Base-by-base conservation (phyloP, 1,140 invertebrate species). In the Saxidomus purpurata region DNA sequence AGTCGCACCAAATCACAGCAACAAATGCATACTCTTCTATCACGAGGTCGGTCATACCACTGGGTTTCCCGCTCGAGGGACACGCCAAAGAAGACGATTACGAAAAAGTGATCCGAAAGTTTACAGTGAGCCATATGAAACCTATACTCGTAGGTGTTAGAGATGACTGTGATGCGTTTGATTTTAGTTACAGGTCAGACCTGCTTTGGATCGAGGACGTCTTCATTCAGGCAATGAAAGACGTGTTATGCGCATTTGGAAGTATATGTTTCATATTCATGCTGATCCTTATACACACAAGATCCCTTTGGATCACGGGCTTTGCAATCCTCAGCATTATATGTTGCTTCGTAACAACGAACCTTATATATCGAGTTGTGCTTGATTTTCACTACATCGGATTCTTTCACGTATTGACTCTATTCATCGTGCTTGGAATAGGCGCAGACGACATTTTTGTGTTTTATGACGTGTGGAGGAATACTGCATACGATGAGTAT, bases 381-480 rank as follows among this genome's bases (percentile, higher is more conserved):
- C 49, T 93, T 25, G 91, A 91, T 40, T 94, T 87, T 71, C 76
- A 63, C 25, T 94, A 93, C 71, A 93, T 94, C 85, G 93, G 93
- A 22, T 90, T 91, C n/a, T 94, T 94, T 74, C 93, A 94, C 76
- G 81, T 94, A 0, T 69, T 94, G 28, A 91, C 93, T 22, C 90
- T 94, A 13, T 94, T 94, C 82, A 93, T 94, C 47, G 92, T 94
- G n/a, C 91, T 94, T n/a, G 93, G 93, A 59, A 93, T 94, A 22
- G 93, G 93, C 0, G 92, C 92, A 38, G 93, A 94, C 82, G 89
- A 94, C 79, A 90, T 94, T 28, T 94, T 93, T 71, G 93, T 94
- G 0, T 94, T 93, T 83, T 91, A 91, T 69, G 93, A 94, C 76
- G 89, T 89, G 1, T 94, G 93, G 93, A 40, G 91, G n/a, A 90